Evolutionary conservation across 92 coral and sea anemone genomes (phyloP).

Genomic region (Zoanthus gigantus): DNA sequence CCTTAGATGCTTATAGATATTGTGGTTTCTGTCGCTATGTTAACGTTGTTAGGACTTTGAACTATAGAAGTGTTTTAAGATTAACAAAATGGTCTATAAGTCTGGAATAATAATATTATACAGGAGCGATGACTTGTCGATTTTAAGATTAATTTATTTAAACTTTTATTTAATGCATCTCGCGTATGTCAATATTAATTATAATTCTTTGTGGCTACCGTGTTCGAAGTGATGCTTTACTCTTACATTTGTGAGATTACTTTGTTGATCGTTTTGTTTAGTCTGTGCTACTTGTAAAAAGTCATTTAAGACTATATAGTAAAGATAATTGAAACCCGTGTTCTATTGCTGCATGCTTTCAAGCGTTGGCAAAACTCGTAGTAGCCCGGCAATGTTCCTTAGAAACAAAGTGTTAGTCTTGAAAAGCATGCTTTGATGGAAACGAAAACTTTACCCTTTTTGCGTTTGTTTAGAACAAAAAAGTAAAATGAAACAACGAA

Average conservation of each 20-base stretch:
- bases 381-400: not conserved
- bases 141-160: slow-evolving; percentile 14
- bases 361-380: not conserved
- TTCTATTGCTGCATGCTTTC: not conserved
- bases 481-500: not conserved
- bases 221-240: too few species aligned
- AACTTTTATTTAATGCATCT: not conserved
- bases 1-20: not conserved
- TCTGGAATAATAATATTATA: not conserved
- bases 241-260: too few species aligned
- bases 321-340: not conserved
- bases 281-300: not conserved
- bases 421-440: not conserved
- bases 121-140: not conserved
- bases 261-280: too few species aligned
- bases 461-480: slow-evolving; percentile 12
- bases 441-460: not conserved
- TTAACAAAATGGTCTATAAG: not conserved
- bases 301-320: not conserved
- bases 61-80: not conserved
- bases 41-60: not conserved
- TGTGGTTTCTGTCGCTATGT: not conserved
- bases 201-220: too few species aligned
- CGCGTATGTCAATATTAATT: too few species aligned
- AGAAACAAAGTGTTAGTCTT: slow-evolving; percentile 6